Percentiles rank a stretch among this genome's conserved stretches.
phyloP scores from a whole-genome alignment of 1,140 invertebrate species.

The Scaptomyza montana region DNA sequence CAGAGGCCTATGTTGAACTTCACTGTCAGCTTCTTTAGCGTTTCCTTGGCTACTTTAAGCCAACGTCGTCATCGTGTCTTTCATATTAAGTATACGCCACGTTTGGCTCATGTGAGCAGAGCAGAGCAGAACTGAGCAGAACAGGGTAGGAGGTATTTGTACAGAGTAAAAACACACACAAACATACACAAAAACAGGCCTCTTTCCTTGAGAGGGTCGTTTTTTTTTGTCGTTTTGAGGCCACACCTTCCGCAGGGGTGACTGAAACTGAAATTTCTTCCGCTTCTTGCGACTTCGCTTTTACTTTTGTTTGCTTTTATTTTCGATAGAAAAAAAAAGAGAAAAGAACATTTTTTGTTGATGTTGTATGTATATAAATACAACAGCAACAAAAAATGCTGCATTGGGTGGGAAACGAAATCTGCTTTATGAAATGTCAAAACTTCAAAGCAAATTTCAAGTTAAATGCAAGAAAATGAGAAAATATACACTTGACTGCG shows the following conservation, averaged over 20 bases:
- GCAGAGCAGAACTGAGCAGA: neutral
- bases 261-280: constrained; percentile 63
- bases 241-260: constrained; percentile 83
- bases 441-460: constrained; percentile 81
- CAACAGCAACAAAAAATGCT: constrained; percentile 9
- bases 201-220: constrained; percentile 65
- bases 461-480: constrained; percentile 82
- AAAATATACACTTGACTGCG: constrained; percentile 83
- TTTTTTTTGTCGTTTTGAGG: constrained; percentile 55
- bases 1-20: constrained; percentile 30
- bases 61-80: constrained; percentile 49
- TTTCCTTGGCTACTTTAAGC: constrained; percentile 77
- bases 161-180: neutral
- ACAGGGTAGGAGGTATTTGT: constrained; percentile 28
- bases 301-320: constrained; percentile 82
- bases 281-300: constrained; percentile 62
- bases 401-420: constrained; percentile 55
- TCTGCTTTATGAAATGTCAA: constrained; percentile 83
- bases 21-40: constrained; percentile 42
- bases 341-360: constrained; percentile 9
- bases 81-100: constrained; percentile 73
- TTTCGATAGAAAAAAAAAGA: constrained; percentile 68
- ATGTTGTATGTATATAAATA: constrained; percentile 35
- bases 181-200: constrained; percentile 16
- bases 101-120: constrained; percentile 46